phyloP scores from a whole-genome alignment of 2,113 vertebrate species.

The Labeo catla region DNA sequence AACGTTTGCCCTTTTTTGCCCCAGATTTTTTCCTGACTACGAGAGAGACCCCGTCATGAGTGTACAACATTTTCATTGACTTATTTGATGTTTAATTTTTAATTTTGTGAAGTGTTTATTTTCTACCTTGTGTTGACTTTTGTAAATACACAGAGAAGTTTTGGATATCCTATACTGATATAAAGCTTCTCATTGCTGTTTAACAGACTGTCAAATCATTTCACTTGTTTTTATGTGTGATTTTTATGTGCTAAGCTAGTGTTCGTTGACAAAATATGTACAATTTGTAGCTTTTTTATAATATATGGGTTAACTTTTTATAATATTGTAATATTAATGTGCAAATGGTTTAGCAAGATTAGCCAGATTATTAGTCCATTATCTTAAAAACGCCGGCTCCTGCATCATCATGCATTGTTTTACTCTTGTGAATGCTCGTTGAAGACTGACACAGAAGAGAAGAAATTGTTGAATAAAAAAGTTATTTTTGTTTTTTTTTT shows the following conservation, averaged over 20 bases:
- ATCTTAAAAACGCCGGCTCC: not conserved
- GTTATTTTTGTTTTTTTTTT: too few species aligned
- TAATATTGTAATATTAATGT: not conserved
- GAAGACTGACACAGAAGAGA: too few species aligned
- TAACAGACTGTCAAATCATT: slow-evolving; percentile 33
- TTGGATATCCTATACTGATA: slow-evolving; percentile 58
- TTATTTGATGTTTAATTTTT: slow-evolving; percentile 60
- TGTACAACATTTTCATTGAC: slow-evolving; percentile 65
- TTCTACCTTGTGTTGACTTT: slow-evolving; percentile 60
- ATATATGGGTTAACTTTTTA: not conserved
- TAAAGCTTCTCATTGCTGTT: slow-evolving; percentile 62
- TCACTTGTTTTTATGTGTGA: not conserved
- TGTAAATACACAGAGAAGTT: slow-evolving; percentile 64
- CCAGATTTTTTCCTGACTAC: slow-evolving; percentile 64
- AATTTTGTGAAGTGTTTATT: slow-evolving; percentile 61
- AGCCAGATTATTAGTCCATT: too few species aligned
- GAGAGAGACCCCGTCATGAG: slow-evolving; percentile 69
- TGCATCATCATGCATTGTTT: too few species aligned
- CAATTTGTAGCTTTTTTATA: not conserved
- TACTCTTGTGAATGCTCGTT: too few species aligned
- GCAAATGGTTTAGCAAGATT: not conserved
- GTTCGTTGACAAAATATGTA: not conserved
- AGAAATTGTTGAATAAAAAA: too few species aligned
- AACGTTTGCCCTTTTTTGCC: slow-evolving; percentile 55
- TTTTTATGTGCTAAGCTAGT: not conserved